A percentile compares a stretch with the other conserved stretches of the same genome.
Evolutionary conservation across 1,140 invertebrate species (phyloP).

Genomic region (Neocloeon triangulifer): DNA sequence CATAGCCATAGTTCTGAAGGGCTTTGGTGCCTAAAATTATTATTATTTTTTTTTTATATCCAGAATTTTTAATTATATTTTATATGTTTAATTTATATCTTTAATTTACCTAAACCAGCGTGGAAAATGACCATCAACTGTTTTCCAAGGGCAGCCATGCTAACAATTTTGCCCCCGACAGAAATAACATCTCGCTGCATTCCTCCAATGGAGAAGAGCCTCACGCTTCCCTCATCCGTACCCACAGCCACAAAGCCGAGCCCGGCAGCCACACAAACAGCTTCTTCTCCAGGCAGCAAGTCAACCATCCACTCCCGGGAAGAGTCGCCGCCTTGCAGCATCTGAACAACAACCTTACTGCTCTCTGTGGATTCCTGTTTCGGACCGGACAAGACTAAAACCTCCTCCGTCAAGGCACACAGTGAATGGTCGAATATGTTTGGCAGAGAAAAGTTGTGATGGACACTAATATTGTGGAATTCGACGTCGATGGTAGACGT

Average conservation of each 20-base stretch:
- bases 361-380: constrained; percentile 13
- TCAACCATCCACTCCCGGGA: constrained; percentile 72
- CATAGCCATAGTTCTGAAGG: constrained; percentile 21
- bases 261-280: constrained; percentile 43
- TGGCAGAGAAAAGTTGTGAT: constrained; percentile 72
- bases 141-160: constrained; percentile 39
- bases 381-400: constrained; percentile 55
- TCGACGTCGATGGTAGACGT: constrained; percentile 87
- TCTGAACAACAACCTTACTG: constrained; percentile 50
- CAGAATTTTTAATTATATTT: not conserved
- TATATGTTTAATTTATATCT: not conserved
- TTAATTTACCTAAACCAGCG: constrained; percentile 23
- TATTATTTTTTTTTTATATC: no score
- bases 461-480: constrained; percentile 76
- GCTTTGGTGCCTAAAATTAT: constrained; percentile 13
- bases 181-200: constrained; percentile 59
- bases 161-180: constrained; percentile 44
- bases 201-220: constrained; percentile 67
- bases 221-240: constrained; percentile 43
- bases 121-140: constrained; percentile 61
- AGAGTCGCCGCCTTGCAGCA: constrained; percentile 47
- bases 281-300: constrained; percentile 54
- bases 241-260: constrained; percentile 52
- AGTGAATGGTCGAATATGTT: constrained; percentile 63
- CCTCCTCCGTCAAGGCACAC: constrained; percentile 57